Conservation (phyloP, 92 coral and sea anemone species). For the Heliopora coerulea region DNA sequence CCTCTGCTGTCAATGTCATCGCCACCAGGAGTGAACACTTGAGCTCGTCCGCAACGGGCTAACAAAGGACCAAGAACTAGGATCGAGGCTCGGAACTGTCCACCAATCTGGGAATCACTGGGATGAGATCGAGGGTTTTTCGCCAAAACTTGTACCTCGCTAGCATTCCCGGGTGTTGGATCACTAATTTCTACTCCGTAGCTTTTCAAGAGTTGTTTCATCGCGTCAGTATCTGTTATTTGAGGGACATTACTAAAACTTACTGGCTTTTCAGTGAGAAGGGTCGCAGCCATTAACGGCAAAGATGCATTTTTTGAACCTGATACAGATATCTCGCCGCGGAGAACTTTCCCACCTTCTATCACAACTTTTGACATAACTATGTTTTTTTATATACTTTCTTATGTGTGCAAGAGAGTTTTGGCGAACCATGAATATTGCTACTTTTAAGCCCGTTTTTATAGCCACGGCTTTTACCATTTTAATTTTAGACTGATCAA, state of each 20-base stretch:
- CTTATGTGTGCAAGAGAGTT: background rate
- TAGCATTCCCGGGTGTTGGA: background rate
- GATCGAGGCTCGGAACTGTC: slow-evolving; percentile 32
- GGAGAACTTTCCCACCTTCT: slow-evolving; percentile 37
- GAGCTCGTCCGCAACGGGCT: slow-evolving; percentile 3
- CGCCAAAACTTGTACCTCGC: background rate
- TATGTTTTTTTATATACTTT: background rate
- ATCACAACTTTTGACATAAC: background rate
- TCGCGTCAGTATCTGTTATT: slow-evolving; percentile 21
- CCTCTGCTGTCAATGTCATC: slow-evolving; percentile 37
- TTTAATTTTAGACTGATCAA: background rate
- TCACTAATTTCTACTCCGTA: background rate
- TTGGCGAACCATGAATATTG: background rate
- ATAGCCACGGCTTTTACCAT: background rate
- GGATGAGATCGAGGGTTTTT: background rate
- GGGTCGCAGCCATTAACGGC: slow-evolving; percentile 50
- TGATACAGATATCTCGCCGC: slow-evolving; percentile 24
- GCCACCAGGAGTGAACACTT: slow-evolving; percentile 16
- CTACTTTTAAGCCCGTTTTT: background rate
- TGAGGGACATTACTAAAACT: slow-evolving; percentile 39
- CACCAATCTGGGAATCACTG: slow-evolving; percentile 11
- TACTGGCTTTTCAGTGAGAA: slow-evolving; percentile 41
- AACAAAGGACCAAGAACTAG: slow-evolving; percentile 30
- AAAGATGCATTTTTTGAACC: slow-evolving; percentile 56
- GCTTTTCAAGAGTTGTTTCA: background rate